Evolutionary conservation across 2,113 vertebrate species (phyloP).

Genomic region (Limanda limanda): DNA sequence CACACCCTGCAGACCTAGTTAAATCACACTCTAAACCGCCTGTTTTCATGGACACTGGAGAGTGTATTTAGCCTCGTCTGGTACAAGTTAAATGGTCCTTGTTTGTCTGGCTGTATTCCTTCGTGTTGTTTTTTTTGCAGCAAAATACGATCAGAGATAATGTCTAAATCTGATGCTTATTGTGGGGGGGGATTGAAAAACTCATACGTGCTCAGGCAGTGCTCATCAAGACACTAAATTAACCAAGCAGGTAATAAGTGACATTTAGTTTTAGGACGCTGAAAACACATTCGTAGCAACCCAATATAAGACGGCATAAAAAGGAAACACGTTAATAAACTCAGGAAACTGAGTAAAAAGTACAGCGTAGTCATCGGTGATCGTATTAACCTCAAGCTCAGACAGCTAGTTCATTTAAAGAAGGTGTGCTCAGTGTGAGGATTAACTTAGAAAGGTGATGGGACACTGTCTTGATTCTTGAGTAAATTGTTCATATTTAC

Average conservation of each 20-base stretch:
- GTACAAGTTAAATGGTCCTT: conserved; percentile 69
- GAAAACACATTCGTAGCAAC: conserved; percentile 32
- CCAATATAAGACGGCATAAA: conserved; percentile 16
- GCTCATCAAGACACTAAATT: conserved; percentile 53
- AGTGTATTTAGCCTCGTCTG: conserved; percentile 73
- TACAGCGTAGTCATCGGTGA: conserved; percentile 29
- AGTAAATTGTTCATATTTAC: neutral
- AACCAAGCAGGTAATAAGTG: conserved; percentile 56
- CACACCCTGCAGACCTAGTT: conserved; percentile 68
- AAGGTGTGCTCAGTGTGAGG: conserved; percentile 1
- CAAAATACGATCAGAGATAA: conserved; percentile 35
- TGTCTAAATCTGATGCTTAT: conserved; percentile 57
- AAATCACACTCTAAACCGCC: conserved; percentile 69
- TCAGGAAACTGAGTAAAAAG: conserved; percentile 45
- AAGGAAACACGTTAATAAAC: conserved; percentile 46
- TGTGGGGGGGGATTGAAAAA: conserved; percentile 30
- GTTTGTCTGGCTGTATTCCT: conserved; percentile 70
- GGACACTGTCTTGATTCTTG: neutral
- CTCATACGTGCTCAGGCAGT: conserved; percentile 48
- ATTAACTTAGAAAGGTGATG: neutral
- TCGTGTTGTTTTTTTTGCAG: conserved; percentile 33
- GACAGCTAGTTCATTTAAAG: conserved; percentile 36
- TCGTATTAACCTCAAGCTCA: conserved; percentile 27
- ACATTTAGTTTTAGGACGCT: conserved; percentile 44
- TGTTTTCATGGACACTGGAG: conserved; percentile 69